Percentiles rank a stretch among this genome's conserved stretches.
Conservation (phyloP, 2,888 invertebrate genomes). For the Pomacea canaliculata region DNA sequence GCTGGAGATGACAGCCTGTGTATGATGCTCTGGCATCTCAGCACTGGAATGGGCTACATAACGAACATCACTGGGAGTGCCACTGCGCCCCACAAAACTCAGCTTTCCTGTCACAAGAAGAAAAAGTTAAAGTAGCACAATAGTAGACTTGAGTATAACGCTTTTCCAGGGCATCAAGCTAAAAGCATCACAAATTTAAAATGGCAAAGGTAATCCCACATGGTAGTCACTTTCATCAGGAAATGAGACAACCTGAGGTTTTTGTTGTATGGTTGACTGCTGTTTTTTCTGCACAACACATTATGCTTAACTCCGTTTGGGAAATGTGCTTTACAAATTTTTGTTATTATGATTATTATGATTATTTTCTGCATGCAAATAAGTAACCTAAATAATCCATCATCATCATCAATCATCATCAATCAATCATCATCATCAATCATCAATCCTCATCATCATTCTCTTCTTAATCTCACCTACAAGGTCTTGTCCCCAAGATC, state of each 20-base stretch:
- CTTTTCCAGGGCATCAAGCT: not conserved
- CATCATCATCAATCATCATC: no score
- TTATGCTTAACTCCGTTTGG: no score
- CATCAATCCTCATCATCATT: not conserved
- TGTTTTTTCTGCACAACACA: no score
- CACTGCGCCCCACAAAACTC: slow-evolving; percentile 62
- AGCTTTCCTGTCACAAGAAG: slow-evolving; percentile 46
- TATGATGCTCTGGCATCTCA: slow-evolving; percentile 55
- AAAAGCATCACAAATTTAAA: not conserved
- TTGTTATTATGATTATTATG: no score
- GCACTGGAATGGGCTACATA: slow-evolving; percentile 57
- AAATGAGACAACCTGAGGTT: no score
- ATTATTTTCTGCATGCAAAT: no score
- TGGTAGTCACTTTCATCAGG: no score
- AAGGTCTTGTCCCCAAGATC: slow-evolving; percentile 57
- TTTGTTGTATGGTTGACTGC: no score
- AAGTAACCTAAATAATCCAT: no score
- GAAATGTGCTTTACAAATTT: no score
- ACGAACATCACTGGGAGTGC: slow-evolving; percentile 56
- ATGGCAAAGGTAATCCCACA: not conserved
- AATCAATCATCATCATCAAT: no score
- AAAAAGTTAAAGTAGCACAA: not conserved
- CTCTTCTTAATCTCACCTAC: slow-evolving; percentile 42
- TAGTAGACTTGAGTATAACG: not conserved
- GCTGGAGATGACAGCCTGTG: slow-evolving; percentile 38